Evolutionary conservation across 2,797 vertebrate species (phyloP).

Genomic region (Tenualosa thibaudeaui): DNA sequence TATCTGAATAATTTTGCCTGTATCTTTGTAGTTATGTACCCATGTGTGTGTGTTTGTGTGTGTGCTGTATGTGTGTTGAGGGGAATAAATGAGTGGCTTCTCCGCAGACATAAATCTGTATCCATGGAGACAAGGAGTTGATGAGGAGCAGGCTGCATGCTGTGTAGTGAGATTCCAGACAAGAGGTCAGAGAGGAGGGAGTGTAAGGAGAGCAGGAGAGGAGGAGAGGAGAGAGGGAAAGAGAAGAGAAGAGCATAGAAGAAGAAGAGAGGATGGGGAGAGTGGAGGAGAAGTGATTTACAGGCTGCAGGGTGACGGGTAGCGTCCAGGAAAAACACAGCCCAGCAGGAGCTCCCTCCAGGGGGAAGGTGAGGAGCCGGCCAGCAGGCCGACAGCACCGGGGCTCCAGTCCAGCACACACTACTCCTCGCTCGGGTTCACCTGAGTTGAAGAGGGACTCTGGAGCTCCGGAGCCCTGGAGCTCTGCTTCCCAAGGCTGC

Average conservation of each 20-base stretch:
- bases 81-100: background rate
- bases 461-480: background rate
- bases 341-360: background rate
- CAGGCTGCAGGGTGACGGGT: background rate
- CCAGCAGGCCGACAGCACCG: background rate
- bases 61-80: background rate
- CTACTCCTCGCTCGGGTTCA: background rate
- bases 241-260: background rate
- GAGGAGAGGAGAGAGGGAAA: background rate
- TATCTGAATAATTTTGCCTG: background rate
- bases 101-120: background rate
- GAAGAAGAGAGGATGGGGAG: background rate
- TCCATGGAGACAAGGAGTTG: background rate
- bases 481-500: background rate
- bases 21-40: background rate
- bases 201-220: background rate
- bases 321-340: constrained; percentile 3
- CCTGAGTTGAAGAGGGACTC: background rate
- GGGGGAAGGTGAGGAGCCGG: background rate
- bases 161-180: background rate
- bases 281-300: constrained; percentile 15
- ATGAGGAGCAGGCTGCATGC: constrained; percentile 2
- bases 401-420: background rate
- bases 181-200: background rate
- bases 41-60: background rate